A percentile compares a stretch with the other conserved stretches of the same genome.
Evolutionary conservation across 2,113 vertebrate species (phyloP).

Genomic region (Ranitomeya variabilis): DNA sequence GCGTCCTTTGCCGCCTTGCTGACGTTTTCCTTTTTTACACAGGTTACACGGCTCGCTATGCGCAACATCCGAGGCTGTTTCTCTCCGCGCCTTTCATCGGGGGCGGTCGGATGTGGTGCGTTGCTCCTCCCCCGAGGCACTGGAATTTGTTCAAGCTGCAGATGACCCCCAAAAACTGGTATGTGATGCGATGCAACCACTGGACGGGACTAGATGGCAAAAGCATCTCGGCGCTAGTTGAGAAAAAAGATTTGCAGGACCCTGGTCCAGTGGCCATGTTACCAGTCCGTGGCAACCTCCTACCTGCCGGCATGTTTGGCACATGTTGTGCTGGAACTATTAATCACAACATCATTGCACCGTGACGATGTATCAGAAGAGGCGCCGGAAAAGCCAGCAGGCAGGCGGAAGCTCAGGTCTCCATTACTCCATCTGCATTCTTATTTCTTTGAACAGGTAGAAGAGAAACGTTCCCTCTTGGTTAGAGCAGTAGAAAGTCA

Average conservation of each 20-base stretch:
- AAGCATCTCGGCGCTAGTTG: too few relatives aligned
- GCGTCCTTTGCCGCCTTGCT: neutral
- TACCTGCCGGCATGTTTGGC: too few relatives aligned
- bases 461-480: constrained; percentile 74
- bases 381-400: too few relatives aligned
- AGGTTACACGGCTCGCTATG: constrained; percentile 78
- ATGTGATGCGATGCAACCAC: constrained; percentile 1
- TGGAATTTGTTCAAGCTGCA: constrained; percentile 74
- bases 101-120: constrained; percentile 81
- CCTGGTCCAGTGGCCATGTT: too few relatives aligned
- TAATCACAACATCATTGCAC: too few relatives aligned
- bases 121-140: constrained; percentile 73
- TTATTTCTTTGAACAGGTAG: constrained; percentile 63
- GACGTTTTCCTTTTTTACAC: neutral
- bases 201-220: neutral
- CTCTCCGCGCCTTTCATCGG: constrained; percentile 76
- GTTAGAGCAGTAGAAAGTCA: constrained; percentile 73
- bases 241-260: too few relatives aligned
- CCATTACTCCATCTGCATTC: neutral
- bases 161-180: constrained; percentile 70
- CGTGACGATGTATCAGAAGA: too few relatives aligned
- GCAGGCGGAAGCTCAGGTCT: neutral
- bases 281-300: too few relatives aligned
- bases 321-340: too few relatives aligned
- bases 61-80: constrained; percentile 74